Conservation (phyloP, 2,113 vertebrate species). For the Thalassarche chlororhynchos region DNA sequence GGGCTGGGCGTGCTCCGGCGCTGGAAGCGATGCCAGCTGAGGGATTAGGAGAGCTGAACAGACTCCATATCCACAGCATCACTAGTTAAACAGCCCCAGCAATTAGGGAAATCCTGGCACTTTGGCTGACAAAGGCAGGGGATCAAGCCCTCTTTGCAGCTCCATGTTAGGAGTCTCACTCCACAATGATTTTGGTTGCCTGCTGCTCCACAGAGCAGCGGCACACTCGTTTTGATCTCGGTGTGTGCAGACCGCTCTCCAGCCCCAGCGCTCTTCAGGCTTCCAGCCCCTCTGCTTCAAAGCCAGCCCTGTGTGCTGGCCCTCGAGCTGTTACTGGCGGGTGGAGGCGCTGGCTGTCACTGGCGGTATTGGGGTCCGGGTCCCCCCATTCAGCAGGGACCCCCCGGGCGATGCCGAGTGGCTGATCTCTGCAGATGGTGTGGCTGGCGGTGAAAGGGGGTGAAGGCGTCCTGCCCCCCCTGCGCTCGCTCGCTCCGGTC, state of each 20-base stretch:
- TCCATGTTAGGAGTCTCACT: neutral
- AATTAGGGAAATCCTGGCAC: constrained; percentile 11
- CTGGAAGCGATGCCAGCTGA: neutral
- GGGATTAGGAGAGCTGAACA: constrained; percentile 30
- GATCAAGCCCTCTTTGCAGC: neutral
- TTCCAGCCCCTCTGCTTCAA: neutral
- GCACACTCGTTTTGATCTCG: neutral
- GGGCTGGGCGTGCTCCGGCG: accelerated
- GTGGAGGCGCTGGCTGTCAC: too few relatives aligned
- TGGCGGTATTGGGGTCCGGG: accelerated
- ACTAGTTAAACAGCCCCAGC: neutral
- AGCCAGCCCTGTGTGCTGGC: neutral
- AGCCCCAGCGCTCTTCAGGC: neutral
- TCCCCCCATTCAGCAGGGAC: neutral
- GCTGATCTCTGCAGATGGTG: accelerated
- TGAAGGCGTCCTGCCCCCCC: accelerated
- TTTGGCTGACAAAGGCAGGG: constrained; percentile 11
- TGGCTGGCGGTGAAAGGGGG: neutral
- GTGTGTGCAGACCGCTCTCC: accelerated
- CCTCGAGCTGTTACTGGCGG: accelerated
- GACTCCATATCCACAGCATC: neutral
- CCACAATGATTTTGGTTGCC: accelerated
- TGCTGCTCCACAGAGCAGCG: neutral
- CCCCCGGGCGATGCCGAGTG: accelerated
- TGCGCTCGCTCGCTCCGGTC: accelerated